Conservation (phyloP, 1,140 invertebrate species). For the Drosophila serrata region DNA sequence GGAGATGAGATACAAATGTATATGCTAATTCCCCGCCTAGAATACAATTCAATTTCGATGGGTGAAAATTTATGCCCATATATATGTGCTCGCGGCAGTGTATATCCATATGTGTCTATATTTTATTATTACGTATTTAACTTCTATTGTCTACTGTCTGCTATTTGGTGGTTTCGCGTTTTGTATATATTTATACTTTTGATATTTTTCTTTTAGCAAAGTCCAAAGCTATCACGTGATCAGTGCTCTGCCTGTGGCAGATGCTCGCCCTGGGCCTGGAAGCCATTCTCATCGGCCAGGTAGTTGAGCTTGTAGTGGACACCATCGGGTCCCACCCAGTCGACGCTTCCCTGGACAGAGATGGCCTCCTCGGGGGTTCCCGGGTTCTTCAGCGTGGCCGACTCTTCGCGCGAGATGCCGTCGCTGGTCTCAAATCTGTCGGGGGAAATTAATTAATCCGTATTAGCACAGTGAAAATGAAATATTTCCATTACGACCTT, state of each 20-base stretch:
- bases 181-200: constrained; percentile 4
- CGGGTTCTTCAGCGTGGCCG: constrained; percentile 87
- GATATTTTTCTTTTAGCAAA: constrained; percentile 20
- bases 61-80: constrained; percentile 50
- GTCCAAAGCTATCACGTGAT: constrained; percentile 57
- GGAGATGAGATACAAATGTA: constrained; percentile 40
- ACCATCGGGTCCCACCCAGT: constrained; percentile 89
- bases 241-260: constrained; percentile 86
- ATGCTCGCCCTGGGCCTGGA: constrained; percentile 88
- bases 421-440: constrained; percentile 89
- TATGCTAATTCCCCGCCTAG: constrained; percentile 62
- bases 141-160: constrained; percentile 41
- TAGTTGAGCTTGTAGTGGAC: constrained; percentile 88
- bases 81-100: not conserved
- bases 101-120: constrained; percentile 20
- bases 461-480: not conserved
- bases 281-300: constrained; percentile 91
- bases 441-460: not conserved
- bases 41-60: constrained; percentile 62
- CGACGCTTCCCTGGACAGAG: constrained; percentile 88
- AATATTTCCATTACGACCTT: not conserved
- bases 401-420: constrained; percentile 88
- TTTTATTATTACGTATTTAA: constrained; percentile 30
- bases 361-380: constrained; percentile 85
- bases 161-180: constrained; percentile 37